Conservation (phyloP, 2,797 vertebrate genomes). For the Channa striata region DNA sequence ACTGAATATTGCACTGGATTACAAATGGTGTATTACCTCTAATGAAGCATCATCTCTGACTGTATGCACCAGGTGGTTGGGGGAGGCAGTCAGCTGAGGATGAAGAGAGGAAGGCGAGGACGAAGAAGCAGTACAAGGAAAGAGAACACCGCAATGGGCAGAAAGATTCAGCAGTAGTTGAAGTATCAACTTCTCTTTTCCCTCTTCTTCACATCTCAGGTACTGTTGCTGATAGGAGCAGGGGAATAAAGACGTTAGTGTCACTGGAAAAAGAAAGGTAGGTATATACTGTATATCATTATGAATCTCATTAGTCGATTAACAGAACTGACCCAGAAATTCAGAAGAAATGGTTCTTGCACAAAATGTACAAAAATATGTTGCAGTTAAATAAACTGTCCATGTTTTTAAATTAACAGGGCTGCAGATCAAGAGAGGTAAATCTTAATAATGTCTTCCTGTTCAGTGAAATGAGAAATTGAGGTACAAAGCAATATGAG, state of each 20-base stretch:
- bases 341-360: not conserved
- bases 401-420: conserved; percentile 1
- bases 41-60: conserved; percentile 86
- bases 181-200: conserved; percentile 88
- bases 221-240: conserved; percentile 85
- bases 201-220: conserved; percentile 88
- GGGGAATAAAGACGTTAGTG: conserved; percentile 11
- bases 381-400: not conserved
- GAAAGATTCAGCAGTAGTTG: conserved; percentile 91
- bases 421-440: conserved; percentile 1
- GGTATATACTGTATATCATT: too few relatives aligned
- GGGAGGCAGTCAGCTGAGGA: conserved; percentile 58
- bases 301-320: not conserved
- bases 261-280: conserved; percentile 1
- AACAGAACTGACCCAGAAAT: not conserved
- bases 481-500: not conserved
- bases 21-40: conserved; percentile 71
- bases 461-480: conserved; percentile 18
- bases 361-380: not conserved
- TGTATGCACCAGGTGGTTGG: conserved; percentile 83
- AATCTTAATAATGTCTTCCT: conserved; percentile 10
- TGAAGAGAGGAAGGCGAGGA: conserved; percentile 76
- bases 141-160: conserved; percentile 87
- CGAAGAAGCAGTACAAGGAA: conserved; percentile 83
- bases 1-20: conserved; percentile 11